Base-by-base conservation (phyloP, 2,888 invertebrate genomes). In the Ariolimax columbianus region DNA sequence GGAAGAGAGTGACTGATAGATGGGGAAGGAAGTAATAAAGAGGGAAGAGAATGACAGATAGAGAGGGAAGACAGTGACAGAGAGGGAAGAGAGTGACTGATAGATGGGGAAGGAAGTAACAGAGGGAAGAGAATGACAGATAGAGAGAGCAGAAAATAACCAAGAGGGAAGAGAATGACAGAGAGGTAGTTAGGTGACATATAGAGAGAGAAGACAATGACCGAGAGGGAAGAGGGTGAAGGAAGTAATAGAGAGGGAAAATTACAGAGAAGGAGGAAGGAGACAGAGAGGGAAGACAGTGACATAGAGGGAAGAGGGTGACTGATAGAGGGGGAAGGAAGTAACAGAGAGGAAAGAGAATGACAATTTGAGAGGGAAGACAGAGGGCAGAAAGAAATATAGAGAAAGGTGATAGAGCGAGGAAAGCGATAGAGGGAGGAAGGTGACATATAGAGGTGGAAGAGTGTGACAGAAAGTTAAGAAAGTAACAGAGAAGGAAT, bases 361-460 rank as follows among this genome's bases (percentile, higher is more conserved):
- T 40, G 40, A 40, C 14, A 68, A 55, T 43, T 17, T 43, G 66
- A 68, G n/a, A 68, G 47, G 43, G 19, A 80, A 43, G 40, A 4
- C 68, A 55, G 19, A n/a, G 43, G 68, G 68, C 17, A 80, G 80
- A 68, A n/a, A 80, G 80, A 80, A n/a, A 68, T 55, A 68, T 14
- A 43, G 66, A 68, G 23, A 68, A 7, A 68, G 9, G 47, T n/a
- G n/a, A n/a, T n/a, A n/a, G n/a, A n/a, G n/a, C n/a, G n/a, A n/a
- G n/a, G n/a, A n/a, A n/a, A n/a, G n/a, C n/a, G n/a, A n/a, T n/a
- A n/a, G n/a, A n/a, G n/a, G n/a, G n/a, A n/a, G n/a, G n/a, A n/a
- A n/a, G n/a, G n/a, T n/a, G n/a, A n/a, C n/a, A n/a, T n/a, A n/a
- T n/a, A n/a, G n/a, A n/a, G n/a, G n/a, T n/a, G n/a, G n/a, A n/a